These are phyloP conservation scores for Phortica okadai DNA, from an alignment of 2,888 invertebrate genomes.

Conservation along the genomic window DNA sequence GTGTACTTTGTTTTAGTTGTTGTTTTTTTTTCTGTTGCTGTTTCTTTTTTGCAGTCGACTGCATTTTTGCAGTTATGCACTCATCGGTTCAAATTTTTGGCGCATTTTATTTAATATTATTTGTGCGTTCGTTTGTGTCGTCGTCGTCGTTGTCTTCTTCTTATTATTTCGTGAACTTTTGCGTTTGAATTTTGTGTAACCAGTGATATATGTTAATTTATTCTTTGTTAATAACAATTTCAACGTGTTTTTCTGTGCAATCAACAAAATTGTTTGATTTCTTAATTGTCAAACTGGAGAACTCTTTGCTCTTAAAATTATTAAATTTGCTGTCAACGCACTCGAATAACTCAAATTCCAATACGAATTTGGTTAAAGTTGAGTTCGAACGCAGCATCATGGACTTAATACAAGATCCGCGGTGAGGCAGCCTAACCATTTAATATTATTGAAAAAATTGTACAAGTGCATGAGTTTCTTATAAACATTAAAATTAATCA, in stretches of 20 bases:
- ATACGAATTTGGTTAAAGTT: constrained; percentile 67
- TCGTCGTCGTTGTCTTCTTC: constrained; percentile 26
- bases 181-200: constrained; percentile 26
- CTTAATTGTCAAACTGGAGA: constrained; percentile 62
- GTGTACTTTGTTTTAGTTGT: not conserved
- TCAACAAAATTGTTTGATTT: constrained; percentile 31
- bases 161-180: not conserved
- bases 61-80: not conserved
- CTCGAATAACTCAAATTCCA: constrained; percentile 45
- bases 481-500: constrained; percentile 10
- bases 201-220: constrained; percentile 18
- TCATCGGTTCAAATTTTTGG: constrained; percentile 51
- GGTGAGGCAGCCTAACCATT: constrained; percentile 49
- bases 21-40: not conserved
- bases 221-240: constrained; percentile 35
- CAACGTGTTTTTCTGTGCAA: constrained; percentile 33
- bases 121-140: constrained; percentile 48
- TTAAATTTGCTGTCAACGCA: constrained; percentile 62
- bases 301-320: constrained; percentile 64
- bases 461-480: constrained; percentile 19
- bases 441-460: not conserved
- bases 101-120: constrained; percentile 61
- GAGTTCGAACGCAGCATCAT: constrained; percentile 75
- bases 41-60: not conserved
- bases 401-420: constrained; percentile 72